A percentile compares a stretch with the other conserved stretches of the same genome.
phyloP scores from a whole-genome alignment of 2,888 invertebrate genomes.

The Dicranocentrus wangi region DNA sequence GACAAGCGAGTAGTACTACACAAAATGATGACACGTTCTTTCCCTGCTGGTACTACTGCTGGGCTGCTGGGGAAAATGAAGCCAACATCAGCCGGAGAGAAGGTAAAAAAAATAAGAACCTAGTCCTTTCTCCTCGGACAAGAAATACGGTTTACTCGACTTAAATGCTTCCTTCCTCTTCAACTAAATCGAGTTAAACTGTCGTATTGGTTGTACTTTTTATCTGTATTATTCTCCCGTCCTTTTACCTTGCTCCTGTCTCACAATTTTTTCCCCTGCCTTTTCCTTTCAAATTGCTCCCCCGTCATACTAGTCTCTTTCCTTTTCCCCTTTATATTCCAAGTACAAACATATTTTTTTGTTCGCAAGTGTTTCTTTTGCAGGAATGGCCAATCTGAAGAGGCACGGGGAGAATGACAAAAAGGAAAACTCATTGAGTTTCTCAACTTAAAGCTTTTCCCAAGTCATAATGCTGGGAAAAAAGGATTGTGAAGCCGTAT shows the following conservation, averaged over 20 bases:
- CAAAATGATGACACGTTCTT: constrained; percentile 58
- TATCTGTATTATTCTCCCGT: constrained; percentile 29
- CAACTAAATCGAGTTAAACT: constrained; percentile 58
- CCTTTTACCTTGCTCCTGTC: not conserved
- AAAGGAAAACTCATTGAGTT: constrained; percentile 21
- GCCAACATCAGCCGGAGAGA: constrained; percentile 21
- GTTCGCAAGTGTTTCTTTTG: not conserved
- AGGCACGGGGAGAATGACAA: not conserved
- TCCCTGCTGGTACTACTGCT: constrained; percentile 10
- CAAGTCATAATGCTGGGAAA: constrained; percentile 6
- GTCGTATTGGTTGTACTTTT: constrained; percentile 22
- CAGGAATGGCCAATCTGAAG: constrained; percentile 10
- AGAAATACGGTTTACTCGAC: constrained; percentile 47
- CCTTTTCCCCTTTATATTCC: constrained; percentile 7
- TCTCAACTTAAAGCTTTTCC: constrained; percentile 7
- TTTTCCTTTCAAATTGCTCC: constrained; percentile 21
- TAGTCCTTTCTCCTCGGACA: constrained; percentile 23
- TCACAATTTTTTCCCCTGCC: not conserved
- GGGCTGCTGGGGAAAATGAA: constrained; percentile 24
- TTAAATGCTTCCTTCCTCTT: constrained; percentile 64
- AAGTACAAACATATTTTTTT: not conserved
- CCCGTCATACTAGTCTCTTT: not conserved
- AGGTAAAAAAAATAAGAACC: constrained; percentile 44
- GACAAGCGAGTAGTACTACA: too few relatives aligned
- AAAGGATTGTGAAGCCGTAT: constrained; percentile 15